phyloP scores from a whole-genome alignment of 1,140 invertebrate genomes.

The Conopomorpha cramerella region DNA sequence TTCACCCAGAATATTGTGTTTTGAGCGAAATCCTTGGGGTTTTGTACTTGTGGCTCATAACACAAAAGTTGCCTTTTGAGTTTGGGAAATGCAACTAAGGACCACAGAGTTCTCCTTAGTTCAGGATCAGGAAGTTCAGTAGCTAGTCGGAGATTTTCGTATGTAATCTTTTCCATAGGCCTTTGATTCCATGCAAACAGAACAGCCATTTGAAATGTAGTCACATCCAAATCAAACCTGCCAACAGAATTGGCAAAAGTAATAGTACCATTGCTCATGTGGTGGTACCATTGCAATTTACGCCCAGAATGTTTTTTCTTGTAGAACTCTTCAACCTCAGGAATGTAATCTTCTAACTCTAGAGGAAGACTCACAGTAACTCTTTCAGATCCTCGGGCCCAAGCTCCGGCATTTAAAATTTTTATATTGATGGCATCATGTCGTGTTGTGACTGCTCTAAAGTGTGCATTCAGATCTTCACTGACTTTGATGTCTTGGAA shows the following conservation, averaged over 20 bases:
- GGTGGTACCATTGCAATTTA: constrained; percentile 99
- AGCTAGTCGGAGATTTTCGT: constrained; percentile 93
- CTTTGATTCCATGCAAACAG: constrained; percentile 98
- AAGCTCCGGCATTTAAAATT: constrained; percentile 98
- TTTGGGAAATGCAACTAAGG: constrained; percentile 95
- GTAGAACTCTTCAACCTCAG: constrained; percentile 94
- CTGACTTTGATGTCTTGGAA: constrained; percentile 99
- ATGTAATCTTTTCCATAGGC: constrained; percentile 87
- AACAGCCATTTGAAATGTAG: constrained; percentile 99
- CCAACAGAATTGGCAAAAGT: constrained; percentile 93
- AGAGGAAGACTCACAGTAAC: constrained; percentile 94
- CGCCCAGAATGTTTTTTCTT: constrained; percentile 97
- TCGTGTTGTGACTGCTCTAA: constrained; percentile 72
- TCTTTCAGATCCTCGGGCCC: constrained; percentile 92
- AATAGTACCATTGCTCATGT: constrained; percentile 99
- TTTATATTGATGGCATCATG: constrained; percentile 83
- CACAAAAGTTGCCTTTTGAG: constrained; percentile 89
- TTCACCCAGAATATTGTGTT: constrained; percentile 96
- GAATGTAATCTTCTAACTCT: constrained; percentile 98
- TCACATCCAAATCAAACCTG: constrained; percentile 97
- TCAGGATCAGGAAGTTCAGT: constrained; percentile 97
- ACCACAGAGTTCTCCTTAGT: constrained; percentile 95
- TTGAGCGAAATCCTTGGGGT: constrained; percentile 92
- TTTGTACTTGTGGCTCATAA: constrained; percentile 78
- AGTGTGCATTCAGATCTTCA: constrained; percentile 96